A percentile compares a stretch with the other conserved stretches of the same genome.
Conservation (phyloP, 2,888 invertebrate genomes). For the Nebria brevicollis region DNA sequence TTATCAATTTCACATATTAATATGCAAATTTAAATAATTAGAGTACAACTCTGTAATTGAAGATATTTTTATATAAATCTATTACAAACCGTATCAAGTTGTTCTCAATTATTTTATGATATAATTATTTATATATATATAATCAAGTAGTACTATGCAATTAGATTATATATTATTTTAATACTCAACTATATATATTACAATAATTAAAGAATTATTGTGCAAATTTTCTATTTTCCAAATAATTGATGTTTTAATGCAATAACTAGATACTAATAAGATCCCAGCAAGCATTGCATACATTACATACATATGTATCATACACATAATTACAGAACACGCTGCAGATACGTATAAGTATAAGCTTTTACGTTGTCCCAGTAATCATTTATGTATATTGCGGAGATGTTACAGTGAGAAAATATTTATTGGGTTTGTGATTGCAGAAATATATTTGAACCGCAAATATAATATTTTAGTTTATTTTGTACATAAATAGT, state of each 20-base stretch:
- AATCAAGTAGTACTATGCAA: neutral
- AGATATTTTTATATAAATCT: neutral
- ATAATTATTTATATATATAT: neutral
- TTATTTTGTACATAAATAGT: no score
- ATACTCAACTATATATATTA: neutral
- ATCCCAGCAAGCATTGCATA: neutral
- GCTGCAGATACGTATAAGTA: no score
- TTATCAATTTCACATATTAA: neutral
- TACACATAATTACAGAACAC: neutral
- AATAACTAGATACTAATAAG: neutral
- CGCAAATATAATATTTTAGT: no score
- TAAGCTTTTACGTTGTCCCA: no score
- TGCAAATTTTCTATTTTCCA: neutral
- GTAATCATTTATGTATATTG: no score
- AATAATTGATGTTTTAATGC: neutral
- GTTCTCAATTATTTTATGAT: neutral
- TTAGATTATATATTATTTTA: neutral
- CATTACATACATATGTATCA: neutral
- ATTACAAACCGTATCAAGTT: neutral
- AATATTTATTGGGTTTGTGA: no score
- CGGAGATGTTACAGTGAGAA: no score
- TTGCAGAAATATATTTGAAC: no score
- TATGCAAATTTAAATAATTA: neutral
- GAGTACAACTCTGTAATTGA: neutral
- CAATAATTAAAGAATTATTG: neutral